These are phyloP conservation scores for Onychorhynchus coronatus DNA, from an alignment of 2,113 vertebrate genomes.

Conservation along the genomic window DNA sequence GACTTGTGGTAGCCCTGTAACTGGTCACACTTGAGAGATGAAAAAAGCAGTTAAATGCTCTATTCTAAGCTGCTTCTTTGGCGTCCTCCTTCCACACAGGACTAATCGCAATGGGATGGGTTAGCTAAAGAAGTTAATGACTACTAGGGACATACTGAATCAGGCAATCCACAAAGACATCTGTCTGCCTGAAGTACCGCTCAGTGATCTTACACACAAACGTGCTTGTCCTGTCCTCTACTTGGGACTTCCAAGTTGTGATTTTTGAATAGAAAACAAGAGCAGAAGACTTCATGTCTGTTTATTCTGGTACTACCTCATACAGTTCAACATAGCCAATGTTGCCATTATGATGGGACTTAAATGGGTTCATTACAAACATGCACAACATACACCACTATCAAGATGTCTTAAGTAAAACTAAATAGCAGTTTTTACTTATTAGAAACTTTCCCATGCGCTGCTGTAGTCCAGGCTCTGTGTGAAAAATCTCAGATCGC, in stretches of 20 bases:
- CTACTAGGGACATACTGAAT: not conserved
- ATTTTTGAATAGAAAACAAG: not conserved
- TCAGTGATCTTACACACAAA: rapidly evolving
- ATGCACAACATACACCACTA: not conserved
- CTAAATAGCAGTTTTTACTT: not conserved
- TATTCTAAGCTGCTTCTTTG: not conserved
- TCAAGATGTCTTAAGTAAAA: not conserved
- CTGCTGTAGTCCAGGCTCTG: not conserved
- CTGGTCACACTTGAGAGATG: not conserved
- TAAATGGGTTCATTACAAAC: not conserved
- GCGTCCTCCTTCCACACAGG: not conserved
- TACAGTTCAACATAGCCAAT: not conserved
- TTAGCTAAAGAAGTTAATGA: not conserved
- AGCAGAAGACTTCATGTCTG: not conserved
- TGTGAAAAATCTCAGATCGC: not conserved
- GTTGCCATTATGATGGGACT: not conserved
- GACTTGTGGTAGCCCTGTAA: not conserved
- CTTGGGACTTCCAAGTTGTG: not conserved
- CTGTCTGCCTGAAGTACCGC: rapidly evolving
- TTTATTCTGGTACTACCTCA: not conserved
- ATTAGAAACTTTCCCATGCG: not conserved
- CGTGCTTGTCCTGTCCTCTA: not conserved
- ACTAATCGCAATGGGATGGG: not conserved
- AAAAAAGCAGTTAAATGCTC: not conserved
- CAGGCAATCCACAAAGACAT: not conserved